phyloP scores from a whole-genome alignment of 2,113 vertebrate genomes.

The Melanotaenia duboulayi region DNA sequence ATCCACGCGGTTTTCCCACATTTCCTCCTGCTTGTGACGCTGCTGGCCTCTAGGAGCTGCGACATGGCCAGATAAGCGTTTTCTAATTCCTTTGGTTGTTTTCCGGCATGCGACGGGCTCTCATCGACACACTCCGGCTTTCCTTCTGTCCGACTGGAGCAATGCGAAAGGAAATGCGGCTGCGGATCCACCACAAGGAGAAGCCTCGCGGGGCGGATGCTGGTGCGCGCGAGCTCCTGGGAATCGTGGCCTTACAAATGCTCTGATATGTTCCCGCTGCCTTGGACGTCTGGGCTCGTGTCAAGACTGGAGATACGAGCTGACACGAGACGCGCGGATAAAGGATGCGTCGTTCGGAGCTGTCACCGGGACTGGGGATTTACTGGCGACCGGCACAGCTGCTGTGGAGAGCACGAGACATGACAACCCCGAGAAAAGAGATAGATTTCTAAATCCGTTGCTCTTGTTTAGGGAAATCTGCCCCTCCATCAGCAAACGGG shows the following conservation, averaged over 20 bases:
- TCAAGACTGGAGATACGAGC: neutral
- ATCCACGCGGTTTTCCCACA: neutral
- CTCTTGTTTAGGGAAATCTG: slow-evolving; percentile 47
- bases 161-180: slow-evolving; percentile 46
- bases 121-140: slow-evolving; percentile 18
- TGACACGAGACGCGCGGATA: neutral
- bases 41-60: too few species aligned
- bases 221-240: slow-evolving; percentile 31
- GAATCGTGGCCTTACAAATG: neutral
- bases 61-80: too few species aligned
- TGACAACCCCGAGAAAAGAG: slow-evolving; percentile 80
- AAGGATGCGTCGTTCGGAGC: slow-evolving; percentile 23
- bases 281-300: too few species aligned
- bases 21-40: neutral
- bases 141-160: slow-evolving; percentile 33
- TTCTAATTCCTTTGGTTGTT: slow-evolving; percentile 13
- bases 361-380: slow-evolving; percentile 56
- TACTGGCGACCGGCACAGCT: slow-evolving; percentile 58
- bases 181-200: slow-evolving; percentile 42
- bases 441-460: slow-evolving; percentile 69
- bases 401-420: slow-evolving; percentile 73
- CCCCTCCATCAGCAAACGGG: slow-evolving; percentile 15
- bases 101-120: slow-evolving; percentile 38
- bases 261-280: neutral
- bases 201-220: slow-evolving; percentile 54